Evolutionary conservation across 1,140 invertebrate genomes (phyloP).

Genomic region (Brachionus asplanchnoidis): DNA sequence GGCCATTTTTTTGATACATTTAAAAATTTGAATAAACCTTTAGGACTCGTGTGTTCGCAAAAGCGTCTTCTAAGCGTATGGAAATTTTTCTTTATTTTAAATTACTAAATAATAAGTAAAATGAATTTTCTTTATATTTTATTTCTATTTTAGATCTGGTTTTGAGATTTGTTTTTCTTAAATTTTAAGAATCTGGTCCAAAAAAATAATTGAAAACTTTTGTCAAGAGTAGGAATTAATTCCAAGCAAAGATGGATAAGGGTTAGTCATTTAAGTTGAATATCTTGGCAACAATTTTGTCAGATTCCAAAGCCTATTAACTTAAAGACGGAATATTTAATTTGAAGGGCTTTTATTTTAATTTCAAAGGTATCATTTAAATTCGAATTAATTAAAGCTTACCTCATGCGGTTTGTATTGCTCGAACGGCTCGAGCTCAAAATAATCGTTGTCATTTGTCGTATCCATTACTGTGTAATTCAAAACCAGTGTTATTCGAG

Average conservation of each 20-base stretch:
- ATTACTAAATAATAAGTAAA: background rate
- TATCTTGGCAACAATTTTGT: background rate
- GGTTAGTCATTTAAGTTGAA: background rate
- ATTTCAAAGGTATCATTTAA: background rate
- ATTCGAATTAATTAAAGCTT: background rate
- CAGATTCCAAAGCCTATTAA: background rate
- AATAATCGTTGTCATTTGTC: constrained; percentile 38
- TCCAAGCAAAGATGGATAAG: background rate
- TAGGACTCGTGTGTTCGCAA: background rate
- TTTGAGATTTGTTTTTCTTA: background rate
- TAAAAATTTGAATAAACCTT: background rate
- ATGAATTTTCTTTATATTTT: background rate
- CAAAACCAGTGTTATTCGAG: background rate
- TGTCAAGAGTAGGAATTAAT: background rate
- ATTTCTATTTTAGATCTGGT: background rate
- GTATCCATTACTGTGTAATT: constrained; percentile 23
- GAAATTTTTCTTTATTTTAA: background rate
- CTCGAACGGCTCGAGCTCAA: constrained; percentile 30
- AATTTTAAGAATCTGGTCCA: background rate
- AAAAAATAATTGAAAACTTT: background rate
- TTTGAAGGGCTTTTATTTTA: background rate
- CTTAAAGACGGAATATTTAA: background rate
- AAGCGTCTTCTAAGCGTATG: background rate
- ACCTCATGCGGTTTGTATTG: constrained; percentile 34
- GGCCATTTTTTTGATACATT: background rate